A percentile compares a stretch with the other conserved stretches of the same genome.
These are phyloP conservation scores for Sogatella furcifera DNA, from an alignment of 1,140 invertebrate species.

Conservation along the genomic window DNA sequence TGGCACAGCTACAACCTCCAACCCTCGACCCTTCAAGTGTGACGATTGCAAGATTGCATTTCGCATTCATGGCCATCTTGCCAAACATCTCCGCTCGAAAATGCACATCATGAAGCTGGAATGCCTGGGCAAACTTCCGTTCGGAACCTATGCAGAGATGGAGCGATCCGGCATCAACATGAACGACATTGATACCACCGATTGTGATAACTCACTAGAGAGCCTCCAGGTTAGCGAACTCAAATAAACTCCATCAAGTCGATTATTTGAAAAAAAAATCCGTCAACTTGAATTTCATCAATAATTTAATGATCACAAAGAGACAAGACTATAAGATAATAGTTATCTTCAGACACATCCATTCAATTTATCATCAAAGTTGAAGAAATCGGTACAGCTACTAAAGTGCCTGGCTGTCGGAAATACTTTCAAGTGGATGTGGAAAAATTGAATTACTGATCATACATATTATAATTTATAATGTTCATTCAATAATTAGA, in stretches of 20 bases:
- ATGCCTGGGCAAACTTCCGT: constrained; percentile 83
- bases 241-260: too few relatives aligned
- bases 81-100: constrained; percentile 92
- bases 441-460: background rate
- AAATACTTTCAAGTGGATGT: background rate
- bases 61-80: constrained; percentile 89
- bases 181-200: constrained; percentile 87
- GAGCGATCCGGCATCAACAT: constrained; percentile 81
- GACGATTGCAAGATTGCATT: constrained; percentile 92
- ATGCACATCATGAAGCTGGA: constrained; percentile 94
- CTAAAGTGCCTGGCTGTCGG: background rate
- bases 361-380: background rate
- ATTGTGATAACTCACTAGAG: constrained; percentile 84
- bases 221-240: constrained; percentile 60
- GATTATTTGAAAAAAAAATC: too few relatives aligned
- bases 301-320: too few relatives aligned
- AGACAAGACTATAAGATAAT: too few relatives aligned
- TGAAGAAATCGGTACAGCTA: background rate
- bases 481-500: background rate
- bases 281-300: too few relatives aligned
- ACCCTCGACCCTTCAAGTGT: constrained; percentile 90
- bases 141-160: constrained; percentile 91
- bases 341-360: too few relatives aligned
- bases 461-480: too few relatives aligned
- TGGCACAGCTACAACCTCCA: constrained; percentile 70